Evolutionary conservation across 2,888 invertebrate genomes (phyloP), one percentile per base, ranked within the genome.

Genomic region (Archips crataeganus): DNA sequence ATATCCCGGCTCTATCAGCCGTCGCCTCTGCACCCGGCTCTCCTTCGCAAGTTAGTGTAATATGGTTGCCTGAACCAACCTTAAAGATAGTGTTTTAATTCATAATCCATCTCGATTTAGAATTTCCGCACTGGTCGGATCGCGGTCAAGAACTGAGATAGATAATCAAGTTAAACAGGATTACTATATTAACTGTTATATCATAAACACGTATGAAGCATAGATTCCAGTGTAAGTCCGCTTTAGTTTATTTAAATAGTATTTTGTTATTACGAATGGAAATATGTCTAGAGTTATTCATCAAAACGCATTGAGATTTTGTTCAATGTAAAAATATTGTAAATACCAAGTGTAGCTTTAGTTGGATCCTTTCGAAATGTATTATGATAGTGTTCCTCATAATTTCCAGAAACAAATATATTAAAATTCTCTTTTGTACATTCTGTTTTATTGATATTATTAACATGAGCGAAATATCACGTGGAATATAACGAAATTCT

Each of bases 361-460:
- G 87, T 86, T 82, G 79, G 82, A 88, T 86, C 82, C 82, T 85
- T 87, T 87, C 86, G 85, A 88, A 86, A 84, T 91, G 89, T 91
- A 90, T 84, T 88, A 87, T 86, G 86, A 85, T 85, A 88, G 89
- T 89, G 89, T 88, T 89, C 88, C 85, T 90, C 87, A 76, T 83
- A 77, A 86, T 89, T 88, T 88, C 86, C 85, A 88, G 86, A 88
- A 87, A 84, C 91, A 89, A 89, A 87, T 91, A 87, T 88, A 89
- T 90, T 91, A 92, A 91, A 92, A 85, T 86, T 90, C 85, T 88
- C 91, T 91, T 91, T 86, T 89, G 87, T 84, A 82, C 75, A 76
- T 78, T 82, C 84, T 90, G 89, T 92, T 89, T 85, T 79, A 85
- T 83, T 85, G 73, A 85, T 62, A 71, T 71, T 45, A 9, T 36